Percentiles rank a stretch among this genome's conserved stretches.
These are phyloP conservation scores for Aporophyla nigra DNA, from an alignment of 2,888 invertebrate genomes.

Conservation along the genomic window DNA sequence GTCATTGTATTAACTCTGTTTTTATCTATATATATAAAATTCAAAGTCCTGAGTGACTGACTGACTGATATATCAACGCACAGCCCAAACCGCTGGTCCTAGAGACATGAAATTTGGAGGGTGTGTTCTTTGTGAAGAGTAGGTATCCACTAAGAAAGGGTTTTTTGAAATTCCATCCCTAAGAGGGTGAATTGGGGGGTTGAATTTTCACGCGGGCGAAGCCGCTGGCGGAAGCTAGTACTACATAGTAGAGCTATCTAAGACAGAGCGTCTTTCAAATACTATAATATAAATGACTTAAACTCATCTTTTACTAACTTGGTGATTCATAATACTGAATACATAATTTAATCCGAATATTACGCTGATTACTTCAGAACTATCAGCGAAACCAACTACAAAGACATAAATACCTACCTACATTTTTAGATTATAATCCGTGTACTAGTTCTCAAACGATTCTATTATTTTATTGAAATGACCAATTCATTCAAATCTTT, in stretches of 20 bases:
- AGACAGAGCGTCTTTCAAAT: not conserved
- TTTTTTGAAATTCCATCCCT: too few species aligned
- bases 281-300: not conserved
- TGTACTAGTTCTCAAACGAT: slow-evolving; percentile 13
- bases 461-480: not conserved
- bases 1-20: not conserved
- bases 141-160: too few species aligned
- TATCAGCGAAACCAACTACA: not conserved
- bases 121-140: too few species aligned
- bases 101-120: too few species aligned
- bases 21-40: too few species aligned
- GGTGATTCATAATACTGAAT: not conserved
- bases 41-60: too few species aligned
- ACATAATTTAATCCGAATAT: not conserved
- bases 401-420: not conserved
- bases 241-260: not conserved
- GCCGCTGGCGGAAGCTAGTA: too few species aligned
- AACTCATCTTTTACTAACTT: not conserved
- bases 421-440: not conserved
- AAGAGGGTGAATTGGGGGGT: too few species aligned
- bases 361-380: not conserved
- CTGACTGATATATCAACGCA: too few species aligned
- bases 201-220: too few species aligned
- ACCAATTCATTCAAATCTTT: slow-evolving; percentile 5
- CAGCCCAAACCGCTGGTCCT: too few species aligned